Conservation (phyloP, 2,113 vertebrate species). For the Mola mola region DNA sequence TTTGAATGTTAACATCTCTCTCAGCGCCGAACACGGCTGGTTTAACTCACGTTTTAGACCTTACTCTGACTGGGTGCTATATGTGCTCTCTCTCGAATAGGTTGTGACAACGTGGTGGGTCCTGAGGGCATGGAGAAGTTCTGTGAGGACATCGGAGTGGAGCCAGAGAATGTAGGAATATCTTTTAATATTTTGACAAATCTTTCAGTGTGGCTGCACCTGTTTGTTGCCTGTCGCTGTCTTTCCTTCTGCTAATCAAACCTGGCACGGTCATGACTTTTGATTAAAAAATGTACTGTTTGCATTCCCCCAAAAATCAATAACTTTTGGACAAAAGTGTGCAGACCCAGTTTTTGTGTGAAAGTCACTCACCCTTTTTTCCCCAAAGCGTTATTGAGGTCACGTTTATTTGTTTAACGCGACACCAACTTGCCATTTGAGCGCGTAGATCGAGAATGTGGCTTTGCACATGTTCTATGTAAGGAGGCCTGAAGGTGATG, state of each 20-base stretch:
- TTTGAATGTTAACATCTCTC: not conserved
- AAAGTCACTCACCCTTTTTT: not conserved
- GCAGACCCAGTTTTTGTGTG: not conserved
- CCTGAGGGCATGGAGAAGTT: slow-evolving; percentile 99
- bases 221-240: not conserved
- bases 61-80: not conserved
- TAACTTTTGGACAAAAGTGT: not conserved
- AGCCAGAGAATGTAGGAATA: slow-evolving; percentile 99
- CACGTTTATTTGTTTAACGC: slow-evolving; percentile 3
- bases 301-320: not conserved
- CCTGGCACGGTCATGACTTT: no score
- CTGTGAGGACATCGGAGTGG: slow-evolving; percentile 99
- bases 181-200: no score
- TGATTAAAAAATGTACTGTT: not conserved
- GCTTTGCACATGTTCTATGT: not conserved
- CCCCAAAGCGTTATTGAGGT: not conserved
- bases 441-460: slow-evolving; percentile 1
- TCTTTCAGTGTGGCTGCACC: not conserved
- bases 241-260: no score
- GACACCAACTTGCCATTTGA: not conserved
- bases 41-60: no score
- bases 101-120: slow-evolving; percentile 93
- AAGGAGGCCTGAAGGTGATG: slow-evolving; percentile 13
- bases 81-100: slow-evolving; percentile 71
- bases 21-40: no score